phyloP scores from a whole-genome alignment of 1,140 invertebrate genomes.

The Caenorhabditis brenneri region DNA sequence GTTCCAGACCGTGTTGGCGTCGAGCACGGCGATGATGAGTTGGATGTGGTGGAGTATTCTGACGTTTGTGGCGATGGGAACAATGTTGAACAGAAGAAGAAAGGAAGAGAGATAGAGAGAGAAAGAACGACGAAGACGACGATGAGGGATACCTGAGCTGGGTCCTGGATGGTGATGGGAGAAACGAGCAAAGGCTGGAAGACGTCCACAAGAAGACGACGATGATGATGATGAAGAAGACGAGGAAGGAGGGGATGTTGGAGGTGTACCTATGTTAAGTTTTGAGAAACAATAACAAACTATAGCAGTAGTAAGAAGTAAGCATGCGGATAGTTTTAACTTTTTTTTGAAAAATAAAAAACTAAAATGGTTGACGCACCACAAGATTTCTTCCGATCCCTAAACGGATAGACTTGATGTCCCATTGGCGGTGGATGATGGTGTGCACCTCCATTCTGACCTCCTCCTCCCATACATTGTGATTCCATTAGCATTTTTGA shows the following conservation, averaged over 20 bases:
- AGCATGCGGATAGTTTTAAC: not conserved
- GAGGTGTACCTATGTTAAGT: not conserved
- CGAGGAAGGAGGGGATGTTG: not conserved
- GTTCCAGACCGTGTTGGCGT: slow-evolving; percentile 27
- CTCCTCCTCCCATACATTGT: slow-evolving; percentile 19
- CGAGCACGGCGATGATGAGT: slow-evolving; percentile 32
- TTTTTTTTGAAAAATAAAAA: not conserved
- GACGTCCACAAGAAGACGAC: not conserved
- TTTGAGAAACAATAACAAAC: not conserved
- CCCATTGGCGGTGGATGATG: not conserved
- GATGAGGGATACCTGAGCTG: slow-evolving; percentile 33
- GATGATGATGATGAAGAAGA: not conserved
- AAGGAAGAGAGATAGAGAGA: not conserved
- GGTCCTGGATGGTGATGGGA: not conserved
- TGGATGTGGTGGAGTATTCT: not conserved
- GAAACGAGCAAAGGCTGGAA: not conserved
- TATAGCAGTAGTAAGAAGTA: not conserved
- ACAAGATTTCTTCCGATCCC: slow-evolving; percentile 38
- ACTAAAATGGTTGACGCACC: slow-evolving; percentile 10
- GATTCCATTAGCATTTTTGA: slow-evolving; percentile 13
- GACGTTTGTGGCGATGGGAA: no score
- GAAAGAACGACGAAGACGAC: not conserved
- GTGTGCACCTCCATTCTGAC: not conserved
- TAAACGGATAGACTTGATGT: slow-evolving; percentile 3
- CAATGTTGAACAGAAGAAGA: not conserved